Percentiles rank a stretch among this genome's conserved stretches.
Conservation (phyloP, 92 coral and sea anemone genomes). For the Pocillopora grandis region DNA sequence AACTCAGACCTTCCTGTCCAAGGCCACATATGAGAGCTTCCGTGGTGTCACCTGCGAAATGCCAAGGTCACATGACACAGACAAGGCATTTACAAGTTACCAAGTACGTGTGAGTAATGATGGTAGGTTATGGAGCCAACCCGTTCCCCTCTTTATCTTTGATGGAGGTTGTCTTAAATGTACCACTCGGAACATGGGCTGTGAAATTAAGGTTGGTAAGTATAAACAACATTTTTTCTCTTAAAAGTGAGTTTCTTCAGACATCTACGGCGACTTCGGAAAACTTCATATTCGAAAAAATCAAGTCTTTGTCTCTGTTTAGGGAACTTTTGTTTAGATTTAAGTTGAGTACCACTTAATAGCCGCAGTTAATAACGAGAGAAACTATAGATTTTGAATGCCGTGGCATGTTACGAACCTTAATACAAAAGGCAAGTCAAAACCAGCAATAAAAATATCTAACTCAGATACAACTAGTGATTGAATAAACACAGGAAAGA, state of each 20-base stretch:
- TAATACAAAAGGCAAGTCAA: no score
- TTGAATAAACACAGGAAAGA: no score
- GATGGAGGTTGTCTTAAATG: conserved; percentile 82
- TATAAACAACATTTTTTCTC: conserved; percentile 18
- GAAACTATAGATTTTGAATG: no score
- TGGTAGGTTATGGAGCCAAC: conserved; percentile 84
- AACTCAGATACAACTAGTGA: no score
- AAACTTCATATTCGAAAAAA: not conserved
- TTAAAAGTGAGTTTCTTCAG: not conserved
- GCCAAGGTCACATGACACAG: conserved; percentile 58
- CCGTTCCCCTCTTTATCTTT: conserved; percentile 54
- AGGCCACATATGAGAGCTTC: conserved; percentile 79
- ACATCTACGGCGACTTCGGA: not conserved
- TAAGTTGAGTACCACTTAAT: no score
- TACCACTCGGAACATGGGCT: conserved; percentile 40
- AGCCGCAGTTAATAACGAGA: no score
- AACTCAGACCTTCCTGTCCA: conserved; percentile 59
- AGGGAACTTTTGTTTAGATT: not conserved
- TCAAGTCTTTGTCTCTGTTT: not conserved
- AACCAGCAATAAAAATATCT: not conserved
- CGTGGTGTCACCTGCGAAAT: conserved; percentile 84
- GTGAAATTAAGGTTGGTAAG: conserved; percentile 91
- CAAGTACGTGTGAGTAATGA: conserved; percentile 85
- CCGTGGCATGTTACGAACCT: no score
- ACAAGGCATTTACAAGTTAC: conserved; percentile 55